Percentiles rank a stretch among this genome's conserved stretches.
phyloP scores from a whole-genome alignment of 2,113 vertebrate species.

The Sylvia atricapilla region DNA sequence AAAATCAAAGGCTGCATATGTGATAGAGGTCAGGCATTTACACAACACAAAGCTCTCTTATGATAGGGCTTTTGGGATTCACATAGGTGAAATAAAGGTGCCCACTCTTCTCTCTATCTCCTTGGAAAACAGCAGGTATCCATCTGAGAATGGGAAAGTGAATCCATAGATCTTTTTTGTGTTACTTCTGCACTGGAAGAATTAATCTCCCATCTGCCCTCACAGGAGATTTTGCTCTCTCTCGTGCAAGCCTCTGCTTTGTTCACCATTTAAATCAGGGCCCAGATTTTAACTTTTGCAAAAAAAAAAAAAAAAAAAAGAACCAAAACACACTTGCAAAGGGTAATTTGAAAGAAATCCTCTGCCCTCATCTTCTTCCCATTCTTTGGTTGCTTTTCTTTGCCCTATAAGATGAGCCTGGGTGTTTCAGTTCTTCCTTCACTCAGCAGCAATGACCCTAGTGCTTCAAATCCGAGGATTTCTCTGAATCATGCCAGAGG shows the following conservation, averaged over 20 bases:
- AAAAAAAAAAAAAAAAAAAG: background rate
- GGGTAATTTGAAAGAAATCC: background rate
- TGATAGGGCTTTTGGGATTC: background rate
- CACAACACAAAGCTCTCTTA: background rate
- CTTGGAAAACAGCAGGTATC: background rate
- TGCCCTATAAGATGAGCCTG: background rate
- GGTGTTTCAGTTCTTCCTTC: background rate
- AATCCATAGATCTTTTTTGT: background rate
- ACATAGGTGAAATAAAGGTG: background rate
- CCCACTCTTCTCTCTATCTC: background rate
- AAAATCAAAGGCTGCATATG: background rate
- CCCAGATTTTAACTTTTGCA: background rate
- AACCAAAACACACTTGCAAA: background rate
- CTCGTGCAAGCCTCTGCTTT: background rate
- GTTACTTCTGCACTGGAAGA: background rate
- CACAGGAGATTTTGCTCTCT: background rate
- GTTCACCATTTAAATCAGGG: background rate
- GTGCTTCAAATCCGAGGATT: background rate
- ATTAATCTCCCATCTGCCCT: background rate
- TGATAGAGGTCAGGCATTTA: background rate
- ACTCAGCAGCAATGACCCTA: accelerated
- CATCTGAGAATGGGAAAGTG: background rate
- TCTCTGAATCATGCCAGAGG: background rate
- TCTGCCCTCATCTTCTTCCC: background rate
- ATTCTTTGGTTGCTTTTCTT: background rate